A percentile compares a stretch with the other conserved stretches of the same genome.
phyloP scores from a whole-genome alignment of 1,140 invertebrate species.

The Hirudo medicinalis region DNA sequence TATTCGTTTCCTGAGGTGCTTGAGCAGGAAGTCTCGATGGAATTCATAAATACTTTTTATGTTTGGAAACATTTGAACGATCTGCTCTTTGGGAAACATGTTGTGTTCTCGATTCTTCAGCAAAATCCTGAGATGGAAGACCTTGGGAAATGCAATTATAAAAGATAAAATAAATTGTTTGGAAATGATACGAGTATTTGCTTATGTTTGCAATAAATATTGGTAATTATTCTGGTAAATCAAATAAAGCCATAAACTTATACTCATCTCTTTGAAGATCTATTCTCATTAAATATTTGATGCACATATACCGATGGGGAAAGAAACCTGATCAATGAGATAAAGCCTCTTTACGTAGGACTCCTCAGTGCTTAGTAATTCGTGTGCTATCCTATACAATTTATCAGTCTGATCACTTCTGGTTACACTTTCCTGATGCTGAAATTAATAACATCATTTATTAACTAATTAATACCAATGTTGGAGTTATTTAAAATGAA shows the following conservation, averaged over 20 bases:
- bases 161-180: no score
- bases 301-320: neutral
- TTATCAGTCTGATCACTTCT: neutral
- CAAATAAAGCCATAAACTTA: no score
- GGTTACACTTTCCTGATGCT: no score
- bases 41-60: slow-evolving; percentile 48
- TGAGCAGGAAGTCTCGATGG: slow-evolving; percentile 49
- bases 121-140: neutral
- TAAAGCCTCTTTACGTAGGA: slow-evolving; percentile 12
- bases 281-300: no score
- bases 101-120: slow-evolving; percentile 33
- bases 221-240: no score
- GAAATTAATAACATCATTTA: no score
- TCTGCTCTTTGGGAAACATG: slow-evolving; percentile 44
- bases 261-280: no score
- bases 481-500: no score
- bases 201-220: no score
- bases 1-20: slow-evolving; percentile 45
- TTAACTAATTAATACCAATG: no score
- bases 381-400: slow-evolving; percentile 3
- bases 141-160: neutral
- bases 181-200: no score
- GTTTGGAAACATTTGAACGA: slow-evolving; percentile 49
- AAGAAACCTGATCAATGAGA: slow-evolving; percentile 15
- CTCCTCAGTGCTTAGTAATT: slow-evolving; percentile 12